Evolutionary conservation across 1,140 invertebrate species (phyloP).

Genomic region (Halictus rubicundus): DNA sequence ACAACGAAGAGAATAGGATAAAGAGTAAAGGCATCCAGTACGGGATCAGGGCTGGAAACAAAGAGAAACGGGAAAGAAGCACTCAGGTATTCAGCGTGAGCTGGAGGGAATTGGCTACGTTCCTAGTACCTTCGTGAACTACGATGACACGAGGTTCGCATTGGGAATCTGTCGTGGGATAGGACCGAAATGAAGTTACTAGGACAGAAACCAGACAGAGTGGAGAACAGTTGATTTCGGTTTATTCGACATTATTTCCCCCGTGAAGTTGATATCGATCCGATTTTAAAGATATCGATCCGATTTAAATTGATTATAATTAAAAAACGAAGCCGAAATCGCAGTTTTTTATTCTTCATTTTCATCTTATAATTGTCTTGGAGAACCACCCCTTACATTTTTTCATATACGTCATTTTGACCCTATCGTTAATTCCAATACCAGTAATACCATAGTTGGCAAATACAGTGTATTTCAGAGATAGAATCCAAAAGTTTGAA

Average conservation of each 20-base stretch:
- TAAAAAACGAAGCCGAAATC: too few species aligned
- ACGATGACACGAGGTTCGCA: conserved; percentile 24
- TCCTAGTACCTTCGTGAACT: conserved; percentile 31
- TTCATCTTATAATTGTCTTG: too few species aligned
- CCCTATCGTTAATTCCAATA: too few species aligned
- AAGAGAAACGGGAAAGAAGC: conserved; percentile 31
- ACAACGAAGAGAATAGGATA: not conserved
- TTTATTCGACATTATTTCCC: not conserved
- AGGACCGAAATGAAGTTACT: not conserved
- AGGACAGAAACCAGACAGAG: not conserved
- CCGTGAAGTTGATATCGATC: too few species aligned
- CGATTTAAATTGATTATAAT: too few species aligned
- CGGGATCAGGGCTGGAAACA: not conserved
- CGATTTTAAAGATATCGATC: too few species aligned
- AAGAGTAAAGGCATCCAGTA: not conserved
- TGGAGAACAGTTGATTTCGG: conserved; percentile 3
- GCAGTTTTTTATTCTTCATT: too few species aligned
- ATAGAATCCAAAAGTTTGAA: too few species aligned
- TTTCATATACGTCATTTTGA: too few species aligned
- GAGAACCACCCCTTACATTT: too few species aligned
- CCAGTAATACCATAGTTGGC: too few species aligned
- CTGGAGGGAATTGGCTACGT: conserved; percentile 47
- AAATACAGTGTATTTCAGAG: too few species aligned
- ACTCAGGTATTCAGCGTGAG: conserved; percentile 28
- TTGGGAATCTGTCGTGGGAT: conserved; percentile 4